Conservation (phyloP, 1,140 invertebrate species). For the Heliconius congener region DNA sequence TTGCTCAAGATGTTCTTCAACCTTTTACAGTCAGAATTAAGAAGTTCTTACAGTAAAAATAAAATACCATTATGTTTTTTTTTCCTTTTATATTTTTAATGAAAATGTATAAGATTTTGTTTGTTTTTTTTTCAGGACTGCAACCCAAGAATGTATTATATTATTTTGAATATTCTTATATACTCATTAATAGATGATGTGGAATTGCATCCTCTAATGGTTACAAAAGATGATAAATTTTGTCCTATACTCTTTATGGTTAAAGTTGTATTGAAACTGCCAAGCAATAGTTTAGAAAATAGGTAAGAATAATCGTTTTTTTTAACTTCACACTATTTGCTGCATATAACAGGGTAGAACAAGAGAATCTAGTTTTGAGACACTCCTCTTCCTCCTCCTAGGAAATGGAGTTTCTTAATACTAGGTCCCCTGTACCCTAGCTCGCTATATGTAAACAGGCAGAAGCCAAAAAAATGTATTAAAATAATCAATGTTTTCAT, state of each 20-base stretch:
- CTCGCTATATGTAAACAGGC: too few relatives aligned
- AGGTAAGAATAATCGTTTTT: conserved; percentile 21
- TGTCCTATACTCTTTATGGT: conserved; percentile 46
- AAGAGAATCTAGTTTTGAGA: too few relatives aligned
- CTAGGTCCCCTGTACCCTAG: too few relatives aligned
- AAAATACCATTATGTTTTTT: too few relatives aligned
- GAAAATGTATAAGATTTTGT: neutral
- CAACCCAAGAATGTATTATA: conserved; percentile 31
- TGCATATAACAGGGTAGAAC: too few relatives aligned
- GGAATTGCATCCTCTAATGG: conserved; percentile 45
- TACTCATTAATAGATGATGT: conserved; percentile 49
- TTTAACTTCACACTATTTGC: too few relatives aligned
- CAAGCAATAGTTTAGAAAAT: conserved; percentile 33
- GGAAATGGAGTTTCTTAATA: too few relatives aligned
- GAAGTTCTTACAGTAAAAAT: too few relatives aligned
- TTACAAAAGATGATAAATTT: conserved; percentile 38
- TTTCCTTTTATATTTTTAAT: too few relatives aligned
- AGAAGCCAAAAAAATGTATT: neutral
- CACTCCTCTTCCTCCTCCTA: too few relatives aligned
- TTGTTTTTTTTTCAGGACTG: conserved; percentile 26
- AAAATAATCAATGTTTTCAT: conserved; percentile 21
- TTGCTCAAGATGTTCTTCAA: too few relatives aligned
- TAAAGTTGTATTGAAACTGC: conserved; percentile 41
- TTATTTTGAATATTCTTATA: conserved; percentile 48
- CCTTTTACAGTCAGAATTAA: too few relatives aligned